phyloP scores from a whole-genome alignment of 1,140 invertebrate genomes.

The Polypedilum vanderplanki region DNA sequence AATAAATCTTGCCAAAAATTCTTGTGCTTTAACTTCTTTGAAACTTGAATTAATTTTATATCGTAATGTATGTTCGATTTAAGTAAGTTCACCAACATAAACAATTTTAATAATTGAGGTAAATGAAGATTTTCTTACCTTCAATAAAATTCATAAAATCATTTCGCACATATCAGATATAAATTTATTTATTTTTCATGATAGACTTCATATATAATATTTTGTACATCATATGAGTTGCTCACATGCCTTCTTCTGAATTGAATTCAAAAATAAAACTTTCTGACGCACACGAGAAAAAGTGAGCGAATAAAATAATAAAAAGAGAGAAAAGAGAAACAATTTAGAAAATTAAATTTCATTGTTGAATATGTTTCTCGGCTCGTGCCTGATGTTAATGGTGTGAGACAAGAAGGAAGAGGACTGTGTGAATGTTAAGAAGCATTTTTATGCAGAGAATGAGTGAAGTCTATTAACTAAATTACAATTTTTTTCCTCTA shows the following conservation, averaged over 20 bases:
- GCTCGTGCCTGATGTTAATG: background rate
- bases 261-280: slow-evolving; percentile 1
- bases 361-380: slow-evolving; percentile 16
- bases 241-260: background rate
- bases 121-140: background rate
- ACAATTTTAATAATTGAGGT: slow-evolving; percentile 25
- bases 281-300: background rate
- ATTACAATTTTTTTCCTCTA: background rate
- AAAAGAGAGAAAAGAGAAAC: slow-evolving; percentile 16
- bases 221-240: background rate
- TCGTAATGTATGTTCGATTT: too few relatives aligned
- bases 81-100: background rate
- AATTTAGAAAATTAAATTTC: slow-evolving; percentile 29
- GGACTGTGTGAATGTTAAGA: background rate
- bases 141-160: background rate
- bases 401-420: background rate
- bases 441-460: background rate
- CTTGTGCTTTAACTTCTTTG: too few relatives aligned
- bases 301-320: slow-evolving; percentile 14
- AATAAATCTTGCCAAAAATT: too few relatives aligned
- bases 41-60: too few relatives aligned
- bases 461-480: slow-evolving; percentile 22
- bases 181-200: background rate
- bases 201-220: background rate
- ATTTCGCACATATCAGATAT: background rate